Evolutionary conservation across 2,113 vertebrate species (phyloP).

Genomic region (Cephalopholis sonnerati): DNA sequence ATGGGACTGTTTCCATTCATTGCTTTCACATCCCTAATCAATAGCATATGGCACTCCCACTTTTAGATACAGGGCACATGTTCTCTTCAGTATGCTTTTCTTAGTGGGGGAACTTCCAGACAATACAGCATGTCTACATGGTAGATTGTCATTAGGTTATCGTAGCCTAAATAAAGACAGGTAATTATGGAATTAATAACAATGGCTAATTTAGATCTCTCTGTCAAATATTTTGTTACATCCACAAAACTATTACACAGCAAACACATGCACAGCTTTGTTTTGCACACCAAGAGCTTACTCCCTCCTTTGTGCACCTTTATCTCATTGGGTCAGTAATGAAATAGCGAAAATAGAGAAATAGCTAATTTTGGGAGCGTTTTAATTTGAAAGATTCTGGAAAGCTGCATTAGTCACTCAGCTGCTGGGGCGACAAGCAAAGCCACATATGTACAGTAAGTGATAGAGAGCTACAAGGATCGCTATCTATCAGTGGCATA

Average conservation of each 20-base stretch:
- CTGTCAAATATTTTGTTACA: background rate
- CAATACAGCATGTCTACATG: slow-evolving; percentile 6
- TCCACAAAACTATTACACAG: background rate
- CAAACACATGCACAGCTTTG: background rate
- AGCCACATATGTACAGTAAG: background rate
- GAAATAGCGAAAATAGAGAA: background rate
- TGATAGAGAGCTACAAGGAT: background rate
- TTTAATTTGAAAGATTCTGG: background rate
- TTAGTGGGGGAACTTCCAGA: slow-evolving; percentile 1
- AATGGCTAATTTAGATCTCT: background rate
- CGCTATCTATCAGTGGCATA: background rate
- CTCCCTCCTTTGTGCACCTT: background rate
- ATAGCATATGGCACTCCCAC: slow-evolving; percentile 35
- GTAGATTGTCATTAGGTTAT: background rate
- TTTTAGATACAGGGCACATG: slow-evolving; percentile 19
- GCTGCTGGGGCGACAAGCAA: background rate
- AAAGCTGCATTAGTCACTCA: background rate
- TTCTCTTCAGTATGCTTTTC: slow-evolving; percentile 1
- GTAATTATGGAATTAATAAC: background rate
- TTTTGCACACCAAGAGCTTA: background rate
- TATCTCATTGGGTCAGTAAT: too few relatives aligned
- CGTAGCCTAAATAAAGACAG: background rate
- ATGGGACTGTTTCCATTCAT: slow-evolving; percentile 54
- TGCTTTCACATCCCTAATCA: slow-evolving; percentile 47
- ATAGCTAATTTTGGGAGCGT: background rate